A percentile compares a stretch with the other conserved stretches of the same genome.
Conservation (phyloP, 2,888 invertebrate genomes). For the Drosophila yooni region DNA sequence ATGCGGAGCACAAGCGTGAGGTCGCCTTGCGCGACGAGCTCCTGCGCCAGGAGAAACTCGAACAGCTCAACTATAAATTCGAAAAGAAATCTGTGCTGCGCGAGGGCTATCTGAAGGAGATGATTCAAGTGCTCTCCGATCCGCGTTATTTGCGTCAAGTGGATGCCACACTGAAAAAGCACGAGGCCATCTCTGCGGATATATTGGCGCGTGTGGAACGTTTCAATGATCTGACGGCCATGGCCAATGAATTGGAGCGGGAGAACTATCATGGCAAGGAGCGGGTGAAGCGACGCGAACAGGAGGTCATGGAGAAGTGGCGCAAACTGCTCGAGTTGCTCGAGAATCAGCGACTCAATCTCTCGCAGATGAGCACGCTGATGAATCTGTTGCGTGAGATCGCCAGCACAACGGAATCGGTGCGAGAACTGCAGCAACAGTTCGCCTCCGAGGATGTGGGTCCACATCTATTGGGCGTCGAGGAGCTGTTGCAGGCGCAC, state of each 20-base stretch:
- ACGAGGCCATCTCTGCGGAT: conserved; percentile 98
- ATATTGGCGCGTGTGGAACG: conserved; percentile 97
- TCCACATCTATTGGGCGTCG: conserved; percentile 96
- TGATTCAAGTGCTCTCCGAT: conserved; percentile 97
- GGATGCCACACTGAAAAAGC: conserved; percentile 98
- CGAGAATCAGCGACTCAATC: conserved; percentile 92
- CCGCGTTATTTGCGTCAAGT: conserved; percentile 96
- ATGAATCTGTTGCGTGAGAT: conserved; percentile 96
- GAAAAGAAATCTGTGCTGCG: conserved; percentile 97
- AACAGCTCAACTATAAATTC: conserved; percentile 98
- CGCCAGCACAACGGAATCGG: conserved; percentile 93
- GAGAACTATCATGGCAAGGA: conserved; percentile 97
- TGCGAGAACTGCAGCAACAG: conserved; percentile 92
- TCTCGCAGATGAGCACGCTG: conserved; percentile 92
- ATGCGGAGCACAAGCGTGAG: conserved; percentile 97
- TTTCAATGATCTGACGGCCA: conserved; percentile 95
- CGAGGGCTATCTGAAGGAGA: conserved; percentile 98
- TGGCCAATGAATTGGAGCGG: conserved; percentile 95
- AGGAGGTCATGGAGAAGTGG: conserved; percentile 94
- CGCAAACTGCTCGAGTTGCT: conserved; percentile 92
- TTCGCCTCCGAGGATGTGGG: conserved; percentile 93
- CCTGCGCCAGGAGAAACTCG: conserved; percentile 95
- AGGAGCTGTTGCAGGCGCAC: conserved; percentile 97
- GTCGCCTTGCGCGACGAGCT: conserved; percentile 96
- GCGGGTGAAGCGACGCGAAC: conserved; percentile 88